Base-by-base conservation (phyloP, 2,888 invertebrate genomes). In the Laspeyria flexula region DNA sequence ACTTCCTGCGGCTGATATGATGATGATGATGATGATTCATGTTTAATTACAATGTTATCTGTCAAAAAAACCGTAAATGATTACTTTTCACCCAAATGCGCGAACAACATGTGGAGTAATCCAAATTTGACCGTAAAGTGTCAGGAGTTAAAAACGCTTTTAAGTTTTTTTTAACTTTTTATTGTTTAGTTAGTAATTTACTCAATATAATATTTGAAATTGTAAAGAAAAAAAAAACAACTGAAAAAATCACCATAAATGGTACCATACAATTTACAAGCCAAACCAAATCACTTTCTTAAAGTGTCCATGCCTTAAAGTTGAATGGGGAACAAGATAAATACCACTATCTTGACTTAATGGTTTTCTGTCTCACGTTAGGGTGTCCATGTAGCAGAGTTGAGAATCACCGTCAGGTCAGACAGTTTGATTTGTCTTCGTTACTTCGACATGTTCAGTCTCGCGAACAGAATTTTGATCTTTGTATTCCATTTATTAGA, bases 361-460 rank as follows among this genome's bases (percentile, higher is more conserved):
- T 89, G 83, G 87, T 75, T 85, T 87, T 81, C 82, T 80, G 87
- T 85, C 88, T 75, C 75, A 57, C 64, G 72, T 81, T 71, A 78
- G 85, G 85, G 86, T 77, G 86, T 85, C 83, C 83, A 77, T 81
- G 37, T 31, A 52, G 42, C 45, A 18, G 13, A 43, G 35, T 40
- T 41, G 35, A 46, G 23, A 41, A 81, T 73, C 73, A 67, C 64
- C 77, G 79, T 74, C 85, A 80, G 85, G 84, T 84, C 88, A 83
- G 46, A 29, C 70, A 69, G 81, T 80, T 88, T 89, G 88, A 91
- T 90, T 90, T 90, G 90, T 90, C 90, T 90, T 90, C 90, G 90
- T 91, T 90, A 88, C 81, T 65, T 66, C 67, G 87, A 86, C 88
- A 77, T 76, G 74, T 78, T 74, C 65, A 64, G 54, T 74, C 63